Percentiles rank a stretch among this genome's conserved stretches.
Conservation (phyloP, 2,113 vertebrate species). For the Antechinus stuartii region DNA sequence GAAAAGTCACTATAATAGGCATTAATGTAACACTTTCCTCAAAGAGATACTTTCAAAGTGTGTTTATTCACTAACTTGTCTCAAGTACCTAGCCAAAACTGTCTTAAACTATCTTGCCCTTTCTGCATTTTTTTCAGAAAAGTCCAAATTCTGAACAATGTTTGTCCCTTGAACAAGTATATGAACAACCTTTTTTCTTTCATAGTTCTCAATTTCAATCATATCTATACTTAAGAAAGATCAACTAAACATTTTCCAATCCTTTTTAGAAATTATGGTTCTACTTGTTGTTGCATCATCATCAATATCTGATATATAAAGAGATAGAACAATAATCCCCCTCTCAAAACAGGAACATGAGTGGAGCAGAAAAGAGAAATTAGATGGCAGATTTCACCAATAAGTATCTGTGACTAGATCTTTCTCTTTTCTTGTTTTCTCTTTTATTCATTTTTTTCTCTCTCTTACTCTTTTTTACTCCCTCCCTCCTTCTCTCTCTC, state of each 20-base stretch:
- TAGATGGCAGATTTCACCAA: background rate
- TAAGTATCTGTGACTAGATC: slow-evolving; percentile 13
- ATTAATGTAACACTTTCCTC: slow-evolving; percentile 14
- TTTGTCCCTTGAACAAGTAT: background rate
- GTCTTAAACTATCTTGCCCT: background rate
- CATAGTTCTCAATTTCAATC: slow-evolving; percentile 42
- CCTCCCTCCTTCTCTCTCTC: no score
- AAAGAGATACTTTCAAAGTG: background rate
- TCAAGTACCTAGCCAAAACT: background rate
- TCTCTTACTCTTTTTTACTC: no score
- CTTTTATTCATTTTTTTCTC: no score
- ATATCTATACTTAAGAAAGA: slow-evolving; percentile 34
- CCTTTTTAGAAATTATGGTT: slow-evolving; percentile 27
- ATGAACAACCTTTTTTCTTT: background rate
- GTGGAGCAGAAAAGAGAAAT: background rate
- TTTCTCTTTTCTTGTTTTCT: background rate
- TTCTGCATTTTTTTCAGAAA: slow-evolving; percentile 26
- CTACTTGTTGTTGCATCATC: background rate
- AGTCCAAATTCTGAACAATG: background rate
- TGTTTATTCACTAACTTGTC: background rate
- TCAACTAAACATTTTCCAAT: slow-evolving; percentile 30
- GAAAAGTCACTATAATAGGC: background rate
- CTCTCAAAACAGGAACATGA: accelerated
- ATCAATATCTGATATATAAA: slow-evolving; percentile 11
- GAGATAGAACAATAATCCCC: slow-evolving; percentile 19